Base-by-base conservation (phyloP, 2,797 vertebrate genomes). In the Cebuella pygmaea region DNA sequence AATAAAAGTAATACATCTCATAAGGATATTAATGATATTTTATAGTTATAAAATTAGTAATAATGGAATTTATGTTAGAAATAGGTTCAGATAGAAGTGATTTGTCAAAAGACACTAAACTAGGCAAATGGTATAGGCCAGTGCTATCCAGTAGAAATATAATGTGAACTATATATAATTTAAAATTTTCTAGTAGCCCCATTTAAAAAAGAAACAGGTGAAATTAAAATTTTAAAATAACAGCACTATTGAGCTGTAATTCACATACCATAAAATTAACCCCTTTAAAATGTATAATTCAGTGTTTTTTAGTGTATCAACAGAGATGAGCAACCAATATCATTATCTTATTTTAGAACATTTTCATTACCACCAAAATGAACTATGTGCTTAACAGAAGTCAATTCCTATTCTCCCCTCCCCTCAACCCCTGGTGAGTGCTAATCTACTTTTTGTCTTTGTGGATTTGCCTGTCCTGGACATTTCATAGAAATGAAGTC, bases 191-290 rank as follows among this genome's bases (percentile, higher is more conserved):
- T 78, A 44, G 15, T 30, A 79, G 59, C 11, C 11, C 4, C 13
- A 50, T 80, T 91, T 59, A 20, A 74, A 94, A 94, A 89, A 61
- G 26, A 89, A 59, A 81, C 6, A 81, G 57, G 22, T 78, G 59
- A 94, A 52, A 67, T 82, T 48, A 67, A 94, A 92, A 36, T 94
- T 93, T 24, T 41, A 36, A 91, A 95, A 85, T 74, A 93, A 48
- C 2, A 93, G 5, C 48, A 81, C 64, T 82, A 59, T 79, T 82
- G 74, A 90, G 64, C 13, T 83, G 2, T 48, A 85, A 67, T 59
- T 85, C 14, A 33, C 41, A 70, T 87, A 72, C 14, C 19, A 85
- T 86, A 84, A 59, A 55, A 81, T 89, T 90, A 22, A 36, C 12
- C 14, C 15, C 19, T 93, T 85, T 44, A 74, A 55, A 79, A 67